A percentile compares a stretch with the other conserved stretches of the same genome.
Evolutionary conservation across 2,113 vertebrate genomes (phyloP).

Genomic region (Deroptyus accipitrinus): DNA sequence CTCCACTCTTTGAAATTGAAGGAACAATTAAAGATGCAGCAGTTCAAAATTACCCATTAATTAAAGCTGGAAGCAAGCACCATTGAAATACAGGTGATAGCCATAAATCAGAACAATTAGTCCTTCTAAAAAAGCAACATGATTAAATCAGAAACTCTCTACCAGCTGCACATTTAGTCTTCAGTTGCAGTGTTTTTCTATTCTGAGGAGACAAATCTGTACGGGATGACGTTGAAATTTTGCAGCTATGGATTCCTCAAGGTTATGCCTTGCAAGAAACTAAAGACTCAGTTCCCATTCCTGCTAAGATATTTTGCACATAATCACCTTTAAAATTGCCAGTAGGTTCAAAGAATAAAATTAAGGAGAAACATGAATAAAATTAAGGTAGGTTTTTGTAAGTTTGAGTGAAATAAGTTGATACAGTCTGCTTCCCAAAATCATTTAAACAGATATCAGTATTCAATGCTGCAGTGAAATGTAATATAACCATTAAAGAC

Average conservation of each 20-base stretch:
- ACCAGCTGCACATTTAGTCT: conserved; percentile 76
- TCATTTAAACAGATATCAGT: background rate
- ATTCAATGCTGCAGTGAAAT: background rate
- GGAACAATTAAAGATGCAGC: conserved; percentile 63
- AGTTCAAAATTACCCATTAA: conserved; percentile 75
- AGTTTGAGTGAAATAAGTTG: background rate
- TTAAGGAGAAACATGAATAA: background rate
- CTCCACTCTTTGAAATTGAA: conserved; percentile 50
- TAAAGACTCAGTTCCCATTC: background rate
- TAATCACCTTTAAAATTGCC: background rate
- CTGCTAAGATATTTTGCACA: background rate
- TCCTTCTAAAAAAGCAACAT: conserved; percentile 73
- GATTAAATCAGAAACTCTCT: conserved; percentile 71
- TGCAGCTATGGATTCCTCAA: conserved; percentile 14
- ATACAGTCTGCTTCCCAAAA: background rate
- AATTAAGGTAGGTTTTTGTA: background rate
- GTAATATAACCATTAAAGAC: background rate
- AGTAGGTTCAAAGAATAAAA: background rate
- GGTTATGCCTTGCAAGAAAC: conserved; percentile 10
- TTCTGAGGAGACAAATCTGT: conserved; percentile 5
- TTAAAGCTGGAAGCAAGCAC: conserved; percentile 71
- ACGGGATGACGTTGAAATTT: background rate
- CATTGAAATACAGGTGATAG: conserved; percentile 78
- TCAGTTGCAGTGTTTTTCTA: conserved; percentile 41
- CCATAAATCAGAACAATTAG: conserved; percentile 82